phyloP scores from a whole-genome alignment of 2,888 invertebrate genomes.

The Aromia moschata region DNA sequence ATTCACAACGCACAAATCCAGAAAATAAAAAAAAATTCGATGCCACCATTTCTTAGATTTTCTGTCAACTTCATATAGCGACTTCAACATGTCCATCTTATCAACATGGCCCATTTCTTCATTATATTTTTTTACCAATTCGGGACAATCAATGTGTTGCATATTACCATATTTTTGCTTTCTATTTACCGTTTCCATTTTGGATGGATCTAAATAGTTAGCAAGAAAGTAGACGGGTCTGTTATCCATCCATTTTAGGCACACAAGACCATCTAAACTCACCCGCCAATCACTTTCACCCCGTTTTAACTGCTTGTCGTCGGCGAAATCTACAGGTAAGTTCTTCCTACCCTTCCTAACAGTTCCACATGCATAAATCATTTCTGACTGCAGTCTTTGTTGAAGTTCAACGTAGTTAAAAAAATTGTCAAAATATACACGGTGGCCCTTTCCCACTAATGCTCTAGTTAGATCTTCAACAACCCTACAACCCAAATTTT shows the following conservation, averaged over 20 bases:
- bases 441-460: constrained; percentile 1
- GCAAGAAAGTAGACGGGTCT: neutral
- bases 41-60: constrained; percentile 29
- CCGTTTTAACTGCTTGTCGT: neutral
- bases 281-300: neutral
- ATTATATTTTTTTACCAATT: neutral
- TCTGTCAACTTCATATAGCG: constrained; percentile 13
- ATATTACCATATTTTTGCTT: constrained; percentile 16
- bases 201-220: constrained; percentile 8
- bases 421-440: constrained; percentile 20
- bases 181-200: constrained; percentile 15
- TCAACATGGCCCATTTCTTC: constrained; percentile 5
- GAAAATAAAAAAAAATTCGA: constrained; percentile 29
- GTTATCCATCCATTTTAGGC: neutral
- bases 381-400: neutral
- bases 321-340: neutral
- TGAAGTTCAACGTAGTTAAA: neutral
- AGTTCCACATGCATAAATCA: neutral
- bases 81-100: constrained; percentile 15
- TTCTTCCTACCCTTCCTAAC: neutral
- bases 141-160: neutral
- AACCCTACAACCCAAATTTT: neutral
- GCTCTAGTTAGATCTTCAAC: constrained; percentile 3
- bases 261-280: neutral
- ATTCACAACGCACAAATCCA: constrained; percentile 22